Conservation (phyloP, 1,140 invertebrate genomes). For the Chironomus striatipennis region DNA sequence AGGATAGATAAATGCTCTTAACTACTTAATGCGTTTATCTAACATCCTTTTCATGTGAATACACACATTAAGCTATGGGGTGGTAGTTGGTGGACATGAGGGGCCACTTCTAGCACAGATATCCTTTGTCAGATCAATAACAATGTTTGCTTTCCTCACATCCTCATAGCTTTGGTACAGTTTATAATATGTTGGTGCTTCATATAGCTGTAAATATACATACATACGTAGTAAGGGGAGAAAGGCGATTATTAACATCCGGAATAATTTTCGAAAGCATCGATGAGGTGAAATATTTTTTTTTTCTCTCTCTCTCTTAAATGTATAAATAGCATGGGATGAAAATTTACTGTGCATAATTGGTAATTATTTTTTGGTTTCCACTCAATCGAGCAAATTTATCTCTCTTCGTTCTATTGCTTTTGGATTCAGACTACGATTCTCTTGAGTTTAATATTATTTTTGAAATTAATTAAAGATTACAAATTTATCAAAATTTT, state of each 20-base stretch:
- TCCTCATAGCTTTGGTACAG: neutral
- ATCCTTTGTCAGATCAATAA: slow-evolving; percentile 13
- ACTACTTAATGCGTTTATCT: slow-evolving; percentile 13
- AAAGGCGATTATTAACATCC: slow-evolving; percentile 7
- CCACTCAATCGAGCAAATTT: slow-evolving; percentile 1
- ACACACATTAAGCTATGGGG: neutral
- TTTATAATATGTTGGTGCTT: neutral
- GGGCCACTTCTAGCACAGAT: neutral
- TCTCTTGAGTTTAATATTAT: too few species aligned
- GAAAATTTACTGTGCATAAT: slow-evolving; percentile 14
- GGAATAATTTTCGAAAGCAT: slow-evolving; percentile 6
- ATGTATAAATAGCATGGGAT: neutral
- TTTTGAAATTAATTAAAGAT: too few species aligned
- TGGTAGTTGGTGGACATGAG: neutral
- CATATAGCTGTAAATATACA: neutral
- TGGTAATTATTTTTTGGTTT: slow-evolving; percentile 14
- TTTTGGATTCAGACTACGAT: too few species aligned
- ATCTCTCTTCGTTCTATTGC: neutral
- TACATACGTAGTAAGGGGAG: neutral
- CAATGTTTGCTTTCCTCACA: neutral
- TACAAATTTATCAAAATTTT: too few species aligned
- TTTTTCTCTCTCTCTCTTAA: neutral
- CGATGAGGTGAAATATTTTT: neutral
- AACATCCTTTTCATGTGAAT: slow-evolving; percentile 13
- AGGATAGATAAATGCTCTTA: slow-evolving; percentile 8